A percentile compares a stretch with the other conserved stretches of the same genome.
Evolutionary conservation across 2,888 invertebrate genomes (phyloP).

Genomic region (Epistrophella euchroma): DNA sequence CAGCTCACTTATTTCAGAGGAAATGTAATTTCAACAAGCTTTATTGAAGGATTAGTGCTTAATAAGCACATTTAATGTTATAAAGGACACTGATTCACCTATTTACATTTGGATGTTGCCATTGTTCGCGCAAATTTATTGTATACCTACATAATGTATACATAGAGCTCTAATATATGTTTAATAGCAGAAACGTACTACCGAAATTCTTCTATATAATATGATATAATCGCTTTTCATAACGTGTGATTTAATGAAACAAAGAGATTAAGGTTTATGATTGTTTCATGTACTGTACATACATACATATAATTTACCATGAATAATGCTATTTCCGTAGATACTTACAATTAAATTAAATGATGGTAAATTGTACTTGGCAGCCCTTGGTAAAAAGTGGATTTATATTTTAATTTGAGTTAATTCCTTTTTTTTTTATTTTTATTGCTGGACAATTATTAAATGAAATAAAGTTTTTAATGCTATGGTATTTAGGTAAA

Average conservation of each 20-base stretch:
- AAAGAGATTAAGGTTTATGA: slow-evolving; percentile 27
- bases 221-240: slow-evolving; percentile 25
- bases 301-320: slow-evolving; percentile 10
- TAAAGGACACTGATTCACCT: slow-evolving; percentile 19
- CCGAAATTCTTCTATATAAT: neutral
- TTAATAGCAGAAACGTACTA: neutral
- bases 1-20: neutral
- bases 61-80: slow-evolving; percentile 28
- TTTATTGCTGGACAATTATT: neutral
- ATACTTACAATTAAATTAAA: neutral
- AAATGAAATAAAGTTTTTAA: too few species aligned
- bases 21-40: slow-evolving; percentile 18
- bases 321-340: neutral
- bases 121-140: slow-evolving; percentile 2
- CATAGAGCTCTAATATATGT: neutral
- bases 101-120: slow-evolving; percentile 20
- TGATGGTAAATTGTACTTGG: neutral
- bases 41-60: slow-evolving; percentile 5
- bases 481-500: too few species aligned
- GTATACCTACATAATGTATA: neutral
- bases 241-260: slow-evolving; percentile 28
- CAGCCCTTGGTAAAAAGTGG: too few species aligned
- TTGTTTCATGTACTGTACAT: slow-evolving; percentile 9
- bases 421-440: neutral
- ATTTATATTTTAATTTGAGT: neutral